Conservation (phyloP, 2,797 vertebrate species). For the Apogon hyalosoma region DNA sequence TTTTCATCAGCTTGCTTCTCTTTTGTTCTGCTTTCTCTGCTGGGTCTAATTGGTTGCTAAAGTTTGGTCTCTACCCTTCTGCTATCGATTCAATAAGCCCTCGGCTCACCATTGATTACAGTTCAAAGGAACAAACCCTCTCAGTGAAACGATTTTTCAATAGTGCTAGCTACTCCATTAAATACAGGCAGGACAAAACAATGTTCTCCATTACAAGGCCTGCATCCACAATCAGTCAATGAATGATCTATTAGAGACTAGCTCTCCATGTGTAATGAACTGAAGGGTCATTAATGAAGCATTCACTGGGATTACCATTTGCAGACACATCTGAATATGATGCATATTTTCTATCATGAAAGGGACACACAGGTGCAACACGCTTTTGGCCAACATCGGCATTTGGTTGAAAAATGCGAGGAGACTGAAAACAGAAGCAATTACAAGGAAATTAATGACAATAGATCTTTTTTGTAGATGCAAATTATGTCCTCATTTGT, state of each 20-base stretch:
- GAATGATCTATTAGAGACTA: slow-evolving; percentile 55
- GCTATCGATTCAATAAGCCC: slow-evolving; percentile 65
- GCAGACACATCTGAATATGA: slow-evolving; percentile 50
- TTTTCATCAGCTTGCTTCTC: neutral
- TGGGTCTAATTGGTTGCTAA: slow-evolving; percentile 46
- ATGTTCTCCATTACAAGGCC: slow-evolving; percentile 59
- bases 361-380: slow-evolving; percentile 30
- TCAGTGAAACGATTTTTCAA: slow-evolving; percentile 60
- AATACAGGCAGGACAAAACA: slow-evolving; percentile 66
- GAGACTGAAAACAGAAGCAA: slow-evolving; percentile 23
- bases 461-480: slow-evolving; percentile 23
- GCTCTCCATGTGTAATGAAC: slow-evolving; percentile 55
- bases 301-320: slow-evolving; percentile 53
- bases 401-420: slow-evolving; percentile 42
- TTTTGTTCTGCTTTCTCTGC: slow-evolving; percentile 18
- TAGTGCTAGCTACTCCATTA: slow-evolving; percentile 69
- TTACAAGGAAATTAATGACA: slow-evolving; percentile 36
- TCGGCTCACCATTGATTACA: slow-evolving; percentile 66
- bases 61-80: slow-evolving; percentile 56
- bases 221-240: slow-evolving; percentile 59
- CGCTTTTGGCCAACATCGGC: slow-evolving; percentile 21
- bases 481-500: slow-evolving; percentile 21
- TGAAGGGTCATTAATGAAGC: slow-evolving; percentile 53
- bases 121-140: slow-evolving; percentile 53
- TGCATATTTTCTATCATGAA: slow-evolving; percentile 56